Evolutionary conservation across 2,113 vertebrate species (phyloP).

Genomic region (Equus przewalskii): DNA sequence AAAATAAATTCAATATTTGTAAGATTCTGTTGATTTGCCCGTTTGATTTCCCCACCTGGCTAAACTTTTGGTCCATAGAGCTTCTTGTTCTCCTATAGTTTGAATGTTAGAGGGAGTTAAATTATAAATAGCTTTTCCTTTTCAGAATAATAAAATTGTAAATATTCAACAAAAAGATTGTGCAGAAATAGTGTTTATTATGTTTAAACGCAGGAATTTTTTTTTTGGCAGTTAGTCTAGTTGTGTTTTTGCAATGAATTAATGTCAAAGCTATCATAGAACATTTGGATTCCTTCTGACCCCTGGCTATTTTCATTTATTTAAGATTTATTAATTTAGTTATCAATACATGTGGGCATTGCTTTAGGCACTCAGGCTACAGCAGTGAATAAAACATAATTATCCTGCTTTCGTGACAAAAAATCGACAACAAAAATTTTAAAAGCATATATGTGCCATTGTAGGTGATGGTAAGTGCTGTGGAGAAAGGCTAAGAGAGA

Average conservation of each 20-base stretch:
- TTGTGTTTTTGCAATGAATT: neutral
- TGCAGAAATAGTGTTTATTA: neutral
- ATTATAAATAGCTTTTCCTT: neutral
- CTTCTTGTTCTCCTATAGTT: neutral
- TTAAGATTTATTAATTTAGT: neutral
- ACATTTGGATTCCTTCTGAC: neutral
- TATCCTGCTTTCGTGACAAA: neutral
- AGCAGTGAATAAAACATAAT: neutral
- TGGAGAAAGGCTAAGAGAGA: neutral
- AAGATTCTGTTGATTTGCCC: neutral
- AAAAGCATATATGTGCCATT: neutral
- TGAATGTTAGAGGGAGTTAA: neutral
- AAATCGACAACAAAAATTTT: neutral
- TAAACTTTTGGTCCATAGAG: neutral
- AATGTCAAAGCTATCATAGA: neutral
- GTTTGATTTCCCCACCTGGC: neutral
- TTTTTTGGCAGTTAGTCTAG: neutral
- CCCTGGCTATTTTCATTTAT: neutral
- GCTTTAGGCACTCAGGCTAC: neutral
- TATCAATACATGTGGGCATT: neutral
- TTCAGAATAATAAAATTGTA: conserved; percentile 1
- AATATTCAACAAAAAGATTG: neutral
- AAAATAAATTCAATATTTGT: neutral
- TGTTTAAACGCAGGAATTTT: neutral
- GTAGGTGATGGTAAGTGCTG: neutral